Conservation (phyloP, 2,797 vertebrate species). For the Taeniopygia guttata region DNA sequence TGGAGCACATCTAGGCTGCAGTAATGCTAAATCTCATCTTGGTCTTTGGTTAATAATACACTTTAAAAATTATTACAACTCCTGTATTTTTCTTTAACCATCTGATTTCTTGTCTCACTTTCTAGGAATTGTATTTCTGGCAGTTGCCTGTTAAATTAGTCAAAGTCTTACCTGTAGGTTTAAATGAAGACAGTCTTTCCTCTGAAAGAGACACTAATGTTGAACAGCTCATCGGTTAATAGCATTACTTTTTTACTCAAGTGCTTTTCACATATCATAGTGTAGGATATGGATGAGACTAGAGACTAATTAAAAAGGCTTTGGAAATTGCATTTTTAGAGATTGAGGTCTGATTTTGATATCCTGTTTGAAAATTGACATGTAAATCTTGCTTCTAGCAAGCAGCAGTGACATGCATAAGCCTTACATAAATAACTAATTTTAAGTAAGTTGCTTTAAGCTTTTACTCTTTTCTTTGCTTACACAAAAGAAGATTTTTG, state of each 20-base stretch:
- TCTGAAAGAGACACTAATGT: not conserved
- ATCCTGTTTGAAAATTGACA: not conserved
- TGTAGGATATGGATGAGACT: not conserved
- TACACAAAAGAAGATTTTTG: not conserved
- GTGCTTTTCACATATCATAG: not conserved
- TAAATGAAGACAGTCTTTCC: not conserved
- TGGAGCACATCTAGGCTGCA: not conserved
- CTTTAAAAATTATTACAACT: not conserved
- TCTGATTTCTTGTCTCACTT: not conserved
- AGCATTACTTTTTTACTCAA: not conserved
- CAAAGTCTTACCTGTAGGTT: not conserved
- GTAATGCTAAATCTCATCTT: not conserved
- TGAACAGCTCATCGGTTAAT: not conserved
- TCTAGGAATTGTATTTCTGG: not conserved
- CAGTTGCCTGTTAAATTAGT: not conserved
- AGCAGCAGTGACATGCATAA: not conserved
- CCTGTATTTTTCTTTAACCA: not conserved
- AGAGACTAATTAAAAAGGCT: not conserved
- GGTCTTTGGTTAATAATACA: not conserved
- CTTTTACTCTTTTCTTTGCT: not conserved
- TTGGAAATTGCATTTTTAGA: not conserved
- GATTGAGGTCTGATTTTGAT: not conserved
- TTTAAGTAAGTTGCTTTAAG: not conserved
- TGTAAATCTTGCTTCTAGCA: not conserved
- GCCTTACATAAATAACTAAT: not conserved